Conservation (phyloP, 2,113 vertebrate genomes). For the Calypte anna region DNA sequence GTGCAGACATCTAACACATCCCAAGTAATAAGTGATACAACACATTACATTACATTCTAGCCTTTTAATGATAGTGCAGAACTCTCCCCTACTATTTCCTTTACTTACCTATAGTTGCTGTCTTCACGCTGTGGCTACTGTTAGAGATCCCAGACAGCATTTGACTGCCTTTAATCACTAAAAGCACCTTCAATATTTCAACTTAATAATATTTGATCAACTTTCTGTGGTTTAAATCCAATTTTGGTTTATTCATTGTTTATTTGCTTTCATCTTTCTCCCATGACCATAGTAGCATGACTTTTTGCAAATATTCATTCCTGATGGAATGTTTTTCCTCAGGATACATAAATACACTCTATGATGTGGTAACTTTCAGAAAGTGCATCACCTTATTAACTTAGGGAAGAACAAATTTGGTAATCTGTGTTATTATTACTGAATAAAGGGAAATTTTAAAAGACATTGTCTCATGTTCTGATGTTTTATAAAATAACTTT, state of each 20-base stretch:
- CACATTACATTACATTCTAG: not conserved
- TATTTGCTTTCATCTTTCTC: not conserved
- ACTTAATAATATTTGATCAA: not conserved
- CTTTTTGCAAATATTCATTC: not conserved
- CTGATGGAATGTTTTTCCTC: not conserved
- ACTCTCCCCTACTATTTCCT: not conserved
- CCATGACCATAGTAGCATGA: not conserved
- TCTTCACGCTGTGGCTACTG: not conserved
- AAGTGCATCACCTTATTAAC: not conserved
- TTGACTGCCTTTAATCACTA: not conserved
- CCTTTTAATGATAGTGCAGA: accelerated
- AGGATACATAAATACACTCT: not conserved
- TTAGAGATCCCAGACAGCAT: accelerated
- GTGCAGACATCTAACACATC: not conserved
- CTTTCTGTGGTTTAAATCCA: not conserved
- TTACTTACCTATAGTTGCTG: not conserved
- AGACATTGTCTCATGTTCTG: not conserved
- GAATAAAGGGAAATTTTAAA: not conserved
- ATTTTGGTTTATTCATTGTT: not conserved
- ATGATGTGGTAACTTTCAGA: not conserved
- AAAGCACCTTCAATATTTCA: not conserved
- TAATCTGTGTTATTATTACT: not conserved
- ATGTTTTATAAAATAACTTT: not conserved
- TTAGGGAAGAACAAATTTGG: not conserved
- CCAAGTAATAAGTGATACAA: not conserved